Evolutionary conservation across 2,113 vertebrate genomes (phyloP), one percentile per base, ranked within the genome.

Genomic region (Hippolais icterina): DNA sequence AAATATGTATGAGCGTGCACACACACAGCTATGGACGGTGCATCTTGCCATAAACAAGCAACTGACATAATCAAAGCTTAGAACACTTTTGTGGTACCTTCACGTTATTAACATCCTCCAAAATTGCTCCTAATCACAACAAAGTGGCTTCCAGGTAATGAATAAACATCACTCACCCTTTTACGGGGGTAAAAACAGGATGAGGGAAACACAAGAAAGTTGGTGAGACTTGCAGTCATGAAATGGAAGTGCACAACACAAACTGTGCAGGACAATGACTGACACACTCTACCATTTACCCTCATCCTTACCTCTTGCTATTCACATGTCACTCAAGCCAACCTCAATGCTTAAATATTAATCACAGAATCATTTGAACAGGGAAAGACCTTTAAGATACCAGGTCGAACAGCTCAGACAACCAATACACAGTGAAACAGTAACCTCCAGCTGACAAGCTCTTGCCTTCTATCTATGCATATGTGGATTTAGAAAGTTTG

Each of bases 1-100:
- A 87, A 97, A 97, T 97, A 94, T 79, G 79, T 22, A 93, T 94
- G 71, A 94, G 74, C n/a, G n/a, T 39, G 37, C 18, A n/a, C 25
- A 42, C 61, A 52, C 31, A 21, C 8, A 85, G 66, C 75, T 59
- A 88, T 42, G 50, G 87, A 77, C 11, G 0, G 17, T 37, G 39
- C 33, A 78, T 46, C 61, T 87, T 76, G 59, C 66, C 87, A 77
- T 46, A 76, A 97, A 88, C 28, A 83, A 93, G 60, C 16, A 90
- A 78, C 37, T 92, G 41, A 5, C 15, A 72, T 46, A 42, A 90
- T 66, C 46, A 83, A 54, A 94, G 66, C 59, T 77, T 15, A 46
- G n/a, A 52, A 89, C 6, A 35, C 39, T 77, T 57, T n/a, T 46
- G 75, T 69, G 44, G 41, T 46, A 59, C 41, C 15, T 86, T 81